Conservation (phyloP, 2,797 vertebrate species). For the Rhadinocentrus ornatus region DNA sequence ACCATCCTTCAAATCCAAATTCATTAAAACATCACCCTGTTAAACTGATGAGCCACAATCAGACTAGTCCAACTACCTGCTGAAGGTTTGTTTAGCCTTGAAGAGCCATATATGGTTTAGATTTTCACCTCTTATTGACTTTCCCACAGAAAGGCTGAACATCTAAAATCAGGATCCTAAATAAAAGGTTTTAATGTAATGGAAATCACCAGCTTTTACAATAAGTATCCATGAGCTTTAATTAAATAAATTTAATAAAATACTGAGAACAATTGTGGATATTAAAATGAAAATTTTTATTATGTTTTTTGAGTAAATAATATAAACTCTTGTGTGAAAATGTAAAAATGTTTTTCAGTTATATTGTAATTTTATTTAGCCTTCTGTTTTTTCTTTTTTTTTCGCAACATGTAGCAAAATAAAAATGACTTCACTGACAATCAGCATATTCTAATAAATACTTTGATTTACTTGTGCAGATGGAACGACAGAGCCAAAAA, state of each 20-base stretch:
- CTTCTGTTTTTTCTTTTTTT: background rate
- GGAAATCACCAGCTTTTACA: slow-evolving; percentile 34
- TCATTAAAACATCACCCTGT: slow-evolving; percentile 71
- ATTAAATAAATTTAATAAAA: slow-evolving; percentile 20
- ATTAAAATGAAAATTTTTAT: slow-evolving; percentile 3
- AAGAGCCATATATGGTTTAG: slow-evolving; percentile 37
- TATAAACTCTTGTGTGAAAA: slow-evolving; percentile 11
- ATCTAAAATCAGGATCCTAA: slow-evolving; percentile 22
- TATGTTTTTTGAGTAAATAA: slow-evolving; percentile 6
- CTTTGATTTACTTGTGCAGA: slow-evolving; percentile 65
- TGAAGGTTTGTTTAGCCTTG: slow-evolving; percentile 43
- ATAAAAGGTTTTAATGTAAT: slow-evolving; percentile 32
- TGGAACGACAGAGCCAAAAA: slow-evolving; percentile 81
- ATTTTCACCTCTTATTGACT: slow-evolving; percentile 46
- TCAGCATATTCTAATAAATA: slow-evolving; percentile 59
- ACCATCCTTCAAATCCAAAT: slow-evolving; percentile 51
- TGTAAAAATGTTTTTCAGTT: slow-evolving; percentile 27
- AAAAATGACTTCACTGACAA: slow-evolving; percentile 9
- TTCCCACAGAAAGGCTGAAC: slow-evolving; percentile 9
- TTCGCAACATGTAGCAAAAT: slow-evolving; percentile 2
- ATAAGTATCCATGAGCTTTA: background rate
- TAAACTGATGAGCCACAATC: slow-evolving; percentile 46
- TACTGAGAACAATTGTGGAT: slow-evolving; percentile 6
- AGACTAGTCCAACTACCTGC: slow-evolving; percentile 43
- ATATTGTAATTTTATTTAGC: background rate